Base-by-base conservation (phyloP, 53 echinoderm and acorn worm species). In the Crossaster papposus region DNA sequence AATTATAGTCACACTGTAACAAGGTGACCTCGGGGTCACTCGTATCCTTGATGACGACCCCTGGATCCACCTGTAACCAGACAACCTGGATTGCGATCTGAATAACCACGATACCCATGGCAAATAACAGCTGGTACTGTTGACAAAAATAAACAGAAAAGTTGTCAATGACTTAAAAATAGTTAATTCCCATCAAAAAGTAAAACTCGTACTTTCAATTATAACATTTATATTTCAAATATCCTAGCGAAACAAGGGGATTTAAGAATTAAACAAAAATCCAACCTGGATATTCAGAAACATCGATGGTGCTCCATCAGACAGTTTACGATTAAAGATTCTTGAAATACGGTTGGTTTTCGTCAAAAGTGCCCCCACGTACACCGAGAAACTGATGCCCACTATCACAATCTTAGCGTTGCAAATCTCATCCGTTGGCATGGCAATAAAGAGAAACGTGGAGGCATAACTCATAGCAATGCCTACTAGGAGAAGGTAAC, bases 271-370 rank as follows among this genome's bases (percentile, higher is more conserved):
- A 44, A 44, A 44, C 44, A 44, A 44, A 44, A 44, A 82, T 35
- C 90, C 0, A 90, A 96, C 97, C 95, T 95, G 95, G 72, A 95
- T 92, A 36, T 91, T 95, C 23, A 96, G 94, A 51, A 92, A 94
- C 89, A 96, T 95, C 0, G 97, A 96, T 8, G 97, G 97, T 35
- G 91, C 86, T 53, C 97, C 97, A 51, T 95, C 95, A 1, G 95
- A 94, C 38, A 97, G 88, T 72, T 94, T 97, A 14, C 97, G 84
- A 82, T 97, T 97, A 78, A 97, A 97, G 79, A 97, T 97, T 87
- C 97, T 93, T 8, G 97, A 97, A 38, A 97, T 97, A 30, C 97
- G 91, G 75, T 97, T 95, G 83, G 97, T 97, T 88, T 97, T 97
- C 32, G 94, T 97, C 44, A 97, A 82, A 62, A 97, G 80, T n/a